phyloP scores from a whole-genome alignment of 2,113 vertebrate genomes.

The Cettia cetti region DNA sequence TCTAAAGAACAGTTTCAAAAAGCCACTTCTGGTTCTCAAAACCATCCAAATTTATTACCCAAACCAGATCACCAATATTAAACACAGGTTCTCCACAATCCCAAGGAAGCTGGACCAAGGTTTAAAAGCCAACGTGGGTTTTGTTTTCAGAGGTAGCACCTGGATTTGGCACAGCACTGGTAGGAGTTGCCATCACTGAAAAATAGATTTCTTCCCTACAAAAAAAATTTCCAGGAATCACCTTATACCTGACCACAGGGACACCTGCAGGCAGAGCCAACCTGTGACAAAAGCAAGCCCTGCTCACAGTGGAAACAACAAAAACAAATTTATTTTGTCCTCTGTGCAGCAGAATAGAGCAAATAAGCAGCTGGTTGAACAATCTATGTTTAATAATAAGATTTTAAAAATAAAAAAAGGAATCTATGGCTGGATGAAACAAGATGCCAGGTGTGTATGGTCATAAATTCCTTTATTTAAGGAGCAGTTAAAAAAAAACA shows the following conservation, averaged over 20 bases:
- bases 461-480: neutral
- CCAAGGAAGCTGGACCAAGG: neutral
- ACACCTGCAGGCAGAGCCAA: neutral
- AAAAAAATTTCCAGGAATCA: accelerated
- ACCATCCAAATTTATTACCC: neutral
- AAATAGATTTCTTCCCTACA: neutral
- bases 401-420: neutral
- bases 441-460: accelerated
- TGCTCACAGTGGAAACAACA: neutral
- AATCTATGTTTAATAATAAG: accelerated
- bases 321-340: neutral
- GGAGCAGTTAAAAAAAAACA: neutral
- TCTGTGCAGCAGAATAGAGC: neutral
- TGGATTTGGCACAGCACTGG: neutral
- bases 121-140: neutral
- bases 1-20: neutral
- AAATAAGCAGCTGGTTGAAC: neutral
- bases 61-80: neutral
- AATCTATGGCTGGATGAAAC: neutral
- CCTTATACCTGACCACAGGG: accelerated
- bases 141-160: neutral
- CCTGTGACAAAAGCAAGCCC: neutral
- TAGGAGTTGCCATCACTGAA: neutral
- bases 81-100: neutral
- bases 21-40: neutral